Conservation (phyloP, 2,797 vertebrate genomes). For the Myotis planiceps region DNA sequence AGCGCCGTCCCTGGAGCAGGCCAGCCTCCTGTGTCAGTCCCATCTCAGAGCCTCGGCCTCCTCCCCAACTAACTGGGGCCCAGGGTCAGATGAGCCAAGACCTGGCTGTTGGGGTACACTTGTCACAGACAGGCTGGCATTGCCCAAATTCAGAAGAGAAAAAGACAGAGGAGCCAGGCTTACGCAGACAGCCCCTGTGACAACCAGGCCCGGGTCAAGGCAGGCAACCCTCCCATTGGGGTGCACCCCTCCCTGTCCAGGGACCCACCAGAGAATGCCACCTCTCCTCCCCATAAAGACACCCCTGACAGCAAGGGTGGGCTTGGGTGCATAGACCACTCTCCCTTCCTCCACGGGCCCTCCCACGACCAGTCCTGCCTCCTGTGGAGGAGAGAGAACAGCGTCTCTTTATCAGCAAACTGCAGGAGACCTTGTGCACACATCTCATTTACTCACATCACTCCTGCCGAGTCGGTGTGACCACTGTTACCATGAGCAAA, state of each 20-base stretch:
- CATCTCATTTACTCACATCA: not conserved
- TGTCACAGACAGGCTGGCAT: not conserved
- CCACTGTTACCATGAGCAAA: not conserved
- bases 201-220: not conserved
- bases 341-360: accelerated
- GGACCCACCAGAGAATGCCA: not conserved
- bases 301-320: not conserved
- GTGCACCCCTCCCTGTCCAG: not conserved
- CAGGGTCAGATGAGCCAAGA: not conserved
- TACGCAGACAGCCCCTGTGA: not conserved
- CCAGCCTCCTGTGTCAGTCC: not conserved
- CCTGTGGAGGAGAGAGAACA: accelerated
- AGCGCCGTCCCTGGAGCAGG: not conserved
- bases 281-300: not conserved
- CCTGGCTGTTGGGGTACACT: not conserved
- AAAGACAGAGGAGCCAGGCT: not conserved
- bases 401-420: not conserved
- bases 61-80: not conserved
- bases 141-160: not conserved
- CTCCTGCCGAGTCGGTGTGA: not conserved
- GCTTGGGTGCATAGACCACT: no score
- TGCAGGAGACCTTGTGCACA: not conserved
- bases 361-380: not conserved
- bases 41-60: not conserved
- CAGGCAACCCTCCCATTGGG: not conserved